Conservation (phyloP, 2,888 invertebrate species). For the Pyralis farinalis region DNA sequence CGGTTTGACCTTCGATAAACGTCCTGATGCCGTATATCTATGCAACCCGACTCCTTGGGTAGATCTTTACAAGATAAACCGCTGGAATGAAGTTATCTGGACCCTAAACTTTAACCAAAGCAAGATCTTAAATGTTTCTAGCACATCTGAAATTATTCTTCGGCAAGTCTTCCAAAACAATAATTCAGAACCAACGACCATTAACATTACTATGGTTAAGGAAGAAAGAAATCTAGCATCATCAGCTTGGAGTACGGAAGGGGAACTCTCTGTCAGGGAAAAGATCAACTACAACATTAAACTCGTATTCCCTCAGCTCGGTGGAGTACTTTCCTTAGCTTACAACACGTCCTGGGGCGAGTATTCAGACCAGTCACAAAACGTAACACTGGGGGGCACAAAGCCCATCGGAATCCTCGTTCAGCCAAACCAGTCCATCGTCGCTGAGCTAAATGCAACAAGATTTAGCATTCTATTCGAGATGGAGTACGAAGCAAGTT, state of each 20-base stretch:
- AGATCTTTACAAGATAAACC: slow-evolving; percentile 23
- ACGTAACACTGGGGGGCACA: slow-evolving; percentile 23
- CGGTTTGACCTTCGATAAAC: slow-evolving; percentile 22
- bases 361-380: slow-evolving; percentile 16
- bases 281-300: slow-evolving; percentile 27
- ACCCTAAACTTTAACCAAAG: slow-evolving; percentile 27
- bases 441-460: slow-evolving; percentile 30
- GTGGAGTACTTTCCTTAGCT: slow-evolving; percentile 17
- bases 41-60: slow-evolving; percentile 29
- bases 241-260: slow-evolving; percentile 27
- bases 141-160: slow-evolving; percentile 11
- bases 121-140: slow-evolving; percentile 17
- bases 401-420: slow-evolving; percentile 25
- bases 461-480: slow-evolving; percentile 24
- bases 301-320: slow-evolving; percentile 14
- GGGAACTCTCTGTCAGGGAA: slow-evolving; percentile 21
- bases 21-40: slow-evolving; percentile 19
- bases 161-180: slow-evolving; percentile 18
- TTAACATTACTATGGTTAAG: slow-evolving; percentile 26
- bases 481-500: slow-evolving; percentile 22
- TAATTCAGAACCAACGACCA: slow-evolving; percentile 21
- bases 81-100: slow-evolving; percentile 32
- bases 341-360: slow-evolving; percentile 27
- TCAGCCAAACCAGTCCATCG: slow-evolving; percentile 30
- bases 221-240: slow-evolving; percentile 26